Evolutionary conservation across 2,113 vertebrate species (phyloP), one percentile per base, ranked within the genome.

Genomic region (Leucopternis melanops): DNA sequence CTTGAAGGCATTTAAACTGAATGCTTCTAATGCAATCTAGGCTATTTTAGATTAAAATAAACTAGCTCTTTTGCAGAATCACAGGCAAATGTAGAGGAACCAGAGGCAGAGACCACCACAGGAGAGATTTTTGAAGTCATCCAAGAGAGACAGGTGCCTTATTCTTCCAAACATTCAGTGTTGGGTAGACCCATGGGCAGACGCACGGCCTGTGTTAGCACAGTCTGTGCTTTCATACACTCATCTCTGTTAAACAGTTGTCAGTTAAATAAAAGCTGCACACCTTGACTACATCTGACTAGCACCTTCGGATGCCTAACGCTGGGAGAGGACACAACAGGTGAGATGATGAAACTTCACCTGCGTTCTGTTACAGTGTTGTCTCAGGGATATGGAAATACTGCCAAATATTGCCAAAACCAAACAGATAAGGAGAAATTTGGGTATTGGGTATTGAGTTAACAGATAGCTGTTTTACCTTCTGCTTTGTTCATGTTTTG

Each of bases 341-440:
- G 13, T 29, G 31, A 42, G 50, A 4, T 26, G 62, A 11, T 67
- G 57, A 16, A 40, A 18, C 31, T 47, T 71, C 13, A 38, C 72
- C 12, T 4, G 0, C 66, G 38, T 82, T 45, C 59, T 38, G 1
- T 6, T 45, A 7, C 66, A 45, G 20, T 1, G 0, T 10, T 40
- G 42, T 77, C 44, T 26, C 19, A 34, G 81, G 42, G 54, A 9
- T 20, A 4, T 20, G 25, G 54, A 38, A 63, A 31, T 3, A 27
- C 20, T 58, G 50, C 50, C 72, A 54, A 12, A 6, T 13, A 14
- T 2, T 66, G 20, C 77, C 81, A 47, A 62, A 83, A 18, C 29
- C 61, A 21, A 11, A 2, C 4, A 52, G 62, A 49, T 9, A 15
- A 58, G 58, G 52, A 71, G 66, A 38, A 75, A 19, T 1, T 29